Base-by-base conservation (phyloP, 2,888 invertebrate species). In the Sphaeridia pumilis region DNA sequence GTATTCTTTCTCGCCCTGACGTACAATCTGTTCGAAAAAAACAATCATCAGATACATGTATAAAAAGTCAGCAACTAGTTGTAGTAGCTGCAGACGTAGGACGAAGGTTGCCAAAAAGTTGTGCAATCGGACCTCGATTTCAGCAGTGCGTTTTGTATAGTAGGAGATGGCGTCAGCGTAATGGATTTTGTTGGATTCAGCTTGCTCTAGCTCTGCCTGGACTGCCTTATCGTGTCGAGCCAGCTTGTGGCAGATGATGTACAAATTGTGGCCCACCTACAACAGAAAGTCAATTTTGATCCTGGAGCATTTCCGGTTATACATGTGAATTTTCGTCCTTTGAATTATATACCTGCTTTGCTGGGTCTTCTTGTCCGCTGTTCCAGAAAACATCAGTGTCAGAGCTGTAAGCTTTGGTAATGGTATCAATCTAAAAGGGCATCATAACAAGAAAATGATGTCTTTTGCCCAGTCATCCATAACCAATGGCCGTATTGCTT, bases 171-270 rank as follows among this genome's bases (percentile, higher is more conserved):
- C 65, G 49, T 65, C 65, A 1, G 64, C 62, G 46, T 65, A 60
- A 34, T 64, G 46, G 55, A 57, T 64, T 21, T 48, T 47, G 20
- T 60, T 63, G 46, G 58, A 57, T 24, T 58, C 57, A 1, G 62
- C 62, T 21, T 58, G 54, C 47, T 63, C 62, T 47, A 65, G 47
- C 47, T 65, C 65, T 28, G 59, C 56, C 53, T 65, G 63, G 4
- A 99, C 74, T 68, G 95, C 95, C 72, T 89, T 89, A 73, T 94
- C 95, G 74, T 98, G 95, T 58, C 89, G 87, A 0, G 95, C 87
- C 68, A 98, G 75, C 76, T 99, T 97, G 76, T 98, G 95, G 66
- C 97, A 97, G 54, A 99, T 77, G 68, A 98, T 98, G 72, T 97
- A 98, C 70, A 98, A 94, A 72, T 98, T 97, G 76, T 99, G 98